Percentiles rank a stretch among this genome's conserved stretches.
These are phyloP conservation scores for Hiodon alosoides DNA, from an alignment of 2,113 vertebrate genomes.

Conservation along the genomic window DNA sequence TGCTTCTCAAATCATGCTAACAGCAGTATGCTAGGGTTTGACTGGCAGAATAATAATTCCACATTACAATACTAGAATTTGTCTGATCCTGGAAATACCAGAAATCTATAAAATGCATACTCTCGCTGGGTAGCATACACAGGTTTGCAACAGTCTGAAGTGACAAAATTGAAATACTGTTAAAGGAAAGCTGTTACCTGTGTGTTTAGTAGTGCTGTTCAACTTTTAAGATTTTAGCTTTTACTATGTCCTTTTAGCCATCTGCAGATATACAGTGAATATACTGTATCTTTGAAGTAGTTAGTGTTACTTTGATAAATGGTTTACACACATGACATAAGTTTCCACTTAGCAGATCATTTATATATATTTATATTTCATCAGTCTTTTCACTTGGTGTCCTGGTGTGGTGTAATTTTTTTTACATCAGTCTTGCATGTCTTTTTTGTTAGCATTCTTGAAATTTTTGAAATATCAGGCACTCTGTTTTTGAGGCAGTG, in stretches of 20 bases:
- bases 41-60: background rate
- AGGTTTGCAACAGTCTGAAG: background rate
- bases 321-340: too few relatives aligned
- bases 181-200: too few relatives aligned
- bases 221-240: too few relatives aligned
- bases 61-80: background rate
- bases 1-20: background rate
- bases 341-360: background rate
- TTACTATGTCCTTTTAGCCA: too few relatives aligned
- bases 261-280: too few relatives aligned
- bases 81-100: too few relatives aligned
- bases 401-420: background rate
- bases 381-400: background rate
- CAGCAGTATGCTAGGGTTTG: background rate
- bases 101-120: too few relatives aligned
- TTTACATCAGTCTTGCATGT: background rate
- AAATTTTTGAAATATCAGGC: background rate
- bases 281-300: too few relatives aligned
- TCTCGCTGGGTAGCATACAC: background rate
- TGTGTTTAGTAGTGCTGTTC: too few relatives aligned
- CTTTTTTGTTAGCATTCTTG: background rate
- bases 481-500: conserved; percentile 44
- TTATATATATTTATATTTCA: background rate
- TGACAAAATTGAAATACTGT: too few relatives aligned
- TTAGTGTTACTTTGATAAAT: too few relatives aligned